A percentile compares a stretch with the other conserved stretches of the same genome.
Conservation (phyloP, 2,888 invertebrate genomes). For the Euphydryas editha region DNA sequence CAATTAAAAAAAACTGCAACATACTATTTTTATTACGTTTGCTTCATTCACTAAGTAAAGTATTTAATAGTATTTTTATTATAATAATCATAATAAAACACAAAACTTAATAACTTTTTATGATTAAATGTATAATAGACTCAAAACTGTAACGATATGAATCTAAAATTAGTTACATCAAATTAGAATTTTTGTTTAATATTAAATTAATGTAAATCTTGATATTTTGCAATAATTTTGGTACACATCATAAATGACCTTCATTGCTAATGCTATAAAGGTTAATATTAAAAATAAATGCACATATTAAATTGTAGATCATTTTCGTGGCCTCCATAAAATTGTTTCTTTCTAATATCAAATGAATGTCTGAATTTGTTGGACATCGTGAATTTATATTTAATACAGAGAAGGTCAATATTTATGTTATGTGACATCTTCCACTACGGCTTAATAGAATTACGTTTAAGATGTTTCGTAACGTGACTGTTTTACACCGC, state of each 20-base stretch:
- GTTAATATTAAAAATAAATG: constrained; percentile 13
- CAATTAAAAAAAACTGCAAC: too few species aligned
- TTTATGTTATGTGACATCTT: constrained; percentile 21
- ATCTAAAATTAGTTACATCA: background rate
- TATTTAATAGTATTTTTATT: too few species aligned
- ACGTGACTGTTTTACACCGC: constrained; percentile 37
- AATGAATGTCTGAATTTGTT: background rate
- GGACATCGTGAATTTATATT: constrained; percentile 13
- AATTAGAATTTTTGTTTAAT: background rate
- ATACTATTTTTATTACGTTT: too few species aligned
- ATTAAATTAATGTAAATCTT: background rate
- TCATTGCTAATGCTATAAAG: constrained; percentile 14
- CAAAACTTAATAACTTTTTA: background rate
- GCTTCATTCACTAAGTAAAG: too few species aligned
- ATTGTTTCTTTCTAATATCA: constrained; percentile 5
- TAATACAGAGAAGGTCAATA: constrained; percentile 26
- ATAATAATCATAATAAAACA: too few species aligned
- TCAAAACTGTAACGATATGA: background rate
- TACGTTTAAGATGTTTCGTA: background rate
- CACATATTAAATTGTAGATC: constrained; percentile 20
- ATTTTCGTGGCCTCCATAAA: constrained; percentile 22
- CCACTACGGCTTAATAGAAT: background rate
- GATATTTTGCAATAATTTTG: constrained; percentile 18
- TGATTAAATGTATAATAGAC: background rate
- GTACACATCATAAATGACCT: constrained; percentile 26